Conservation (phyloP, 2,888 invertebrate species). For the Chrysotoxum bicinctum region DNA sequence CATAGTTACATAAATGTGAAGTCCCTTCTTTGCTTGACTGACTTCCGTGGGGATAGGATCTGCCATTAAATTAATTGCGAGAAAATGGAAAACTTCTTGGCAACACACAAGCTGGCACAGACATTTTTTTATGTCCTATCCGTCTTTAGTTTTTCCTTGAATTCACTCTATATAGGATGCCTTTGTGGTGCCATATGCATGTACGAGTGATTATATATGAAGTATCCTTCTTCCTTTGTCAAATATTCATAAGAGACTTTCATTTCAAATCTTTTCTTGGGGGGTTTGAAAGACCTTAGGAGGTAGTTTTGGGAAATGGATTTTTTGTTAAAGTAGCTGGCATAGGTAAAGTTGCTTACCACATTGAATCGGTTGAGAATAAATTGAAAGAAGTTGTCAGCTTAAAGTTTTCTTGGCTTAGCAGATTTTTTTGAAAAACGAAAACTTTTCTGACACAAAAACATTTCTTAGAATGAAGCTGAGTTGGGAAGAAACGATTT, state of each 20-base stretch:
- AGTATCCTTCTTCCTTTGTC: constrained; percentile 49
- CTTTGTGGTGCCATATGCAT: constrained; percentile 16
- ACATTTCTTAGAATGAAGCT: background rate
- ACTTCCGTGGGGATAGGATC: constrained; percentile 67
- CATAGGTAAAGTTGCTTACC: background rate
- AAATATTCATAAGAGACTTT: constrained; percentile 68
- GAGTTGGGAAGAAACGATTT: background rate
- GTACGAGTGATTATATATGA: constrained; percentile 4
- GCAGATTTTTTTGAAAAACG: background rate
- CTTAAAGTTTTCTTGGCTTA: constrained; percentile 20
- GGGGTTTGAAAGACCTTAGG: background rate
- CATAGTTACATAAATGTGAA: constrained; percentile 14
- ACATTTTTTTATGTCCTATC: constrained; percentile 33
- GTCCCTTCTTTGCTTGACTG: constrained; percentile 54
- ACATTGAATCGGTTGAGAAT: constrained; percentile 7
- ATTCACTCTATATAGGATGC: constrained; percentile 2
- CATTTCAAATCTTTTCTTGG: constrained; percentile 19
- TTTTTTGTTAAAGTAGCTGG: background rate
- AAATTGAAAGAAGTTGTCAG: constrained; percentile 39
- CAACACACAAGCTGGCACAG: constrained; percentile 39
- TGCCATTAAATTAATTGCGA: constrained; percentile 72
- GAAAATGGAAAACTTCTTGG: constrained; percentile 71
- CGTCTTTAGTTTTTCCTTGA: constrained; percentile 35
- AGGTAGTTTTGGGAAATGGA: background rate
- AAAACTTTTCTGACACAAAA: constrained; percentile 7